Percentiles rank a stretch among this genome's conserved stretches.
These are phyloP conservation scores for Sarcophaga subvicina DNA, from an alignment of 2,888 invertebrate species.

Conservation along the genomic window DNA sequence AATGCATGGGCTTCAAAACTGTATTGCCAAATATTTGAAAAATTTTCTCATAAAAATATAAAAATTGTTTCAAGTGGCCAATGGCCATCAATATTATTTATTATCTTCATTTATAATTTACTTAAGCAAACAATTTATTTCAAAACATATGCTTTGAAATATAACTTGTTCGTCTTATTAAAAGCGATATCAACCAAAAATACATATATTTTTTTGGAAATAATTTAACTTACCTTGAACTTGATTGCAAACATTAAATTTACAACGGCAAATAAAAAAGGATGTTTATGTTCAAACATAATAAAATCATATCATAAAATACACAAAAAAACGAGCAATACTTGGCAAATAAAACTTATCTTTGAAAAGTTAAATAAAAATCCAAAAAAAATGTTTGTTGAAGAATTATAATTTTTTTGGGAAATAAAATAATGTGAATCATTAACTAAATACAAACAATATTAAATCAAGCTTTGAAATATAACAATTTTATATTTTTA, in stretches of 20 bases:
- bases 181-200: background rate
- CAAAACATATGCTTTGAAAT: too few species aligned
- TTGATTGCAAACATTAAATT: slow-evolving; percentile 60
- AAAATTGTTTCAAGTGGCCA: too few species aligned
- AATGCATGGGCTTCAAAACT: too few species aligned
- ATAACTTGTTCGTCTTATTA: too few species aligned
- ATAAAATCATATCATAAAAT: slow-evolving; percentile 42
- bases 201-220: background rate
- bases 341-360: slow-evolving; percentile 45
- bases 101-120: too few species aligned
- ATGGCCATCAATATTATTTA: too few species aligned
- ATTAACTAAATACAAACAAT: slow-evolving; percentile 60
- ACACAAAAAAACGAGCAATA: background rate
- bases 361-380: slow-evolving; percentile 1
- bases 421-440: slow-evolving; percentile 69
- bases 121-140: too few species aligned
- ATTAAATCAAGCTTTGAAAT: slow-evolving; percentile 53
- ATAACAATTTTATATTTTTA: slow-evolving; percentile 48
- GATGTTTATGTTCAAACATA: slow-evolving; percentile 72
- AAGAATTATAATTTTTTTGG: background rate
- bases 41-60: too few species aligned
- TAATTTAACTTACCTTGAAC: slow-evolving; percentile 74
- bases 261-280: slow-evolving; percentile 62
- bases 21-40: too few species aligned
- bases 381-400: background rate